Evolutionary conservation across 1,140 invertebrate species (phyloP).

Genomic region (Manduca sexta): DNA sequence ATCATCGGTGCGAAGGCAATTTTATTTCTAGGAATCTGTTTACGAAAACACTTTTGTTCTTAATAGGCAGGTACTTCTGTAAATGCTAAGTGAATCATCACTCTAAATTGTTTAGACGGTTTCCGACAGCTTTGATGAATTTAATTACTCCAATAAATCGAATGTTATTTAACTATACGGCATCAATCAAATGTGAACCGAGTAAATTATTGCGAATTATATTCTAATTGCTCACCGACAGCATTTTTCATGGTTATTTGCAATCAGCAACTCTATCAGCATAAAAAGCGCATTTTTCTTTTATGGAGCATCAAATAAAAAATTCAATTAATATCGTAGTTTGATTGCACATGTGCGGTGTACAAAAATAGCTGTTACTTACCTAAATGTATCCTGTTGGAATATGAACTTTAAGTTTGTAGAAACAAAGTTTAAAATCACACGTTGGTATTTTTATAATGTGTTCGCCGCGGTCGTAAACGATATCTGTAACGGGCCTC

Average conservation of each 20-base stretch:
- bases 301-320: background rate
- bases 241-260: conserved; percentile 1
- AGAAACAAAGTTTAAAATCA: background rate
- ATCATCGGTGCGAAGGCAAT: too few relatives aligned
- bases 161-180: background rate
- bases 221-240: background rate
- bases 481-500: background rate
- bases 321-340: conserved; percentile 1
- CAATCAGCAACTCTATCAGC: background rate
- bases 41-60: too few relatives aligned
- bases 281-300: background rate
- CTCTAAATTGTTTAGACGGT: too few relatives aligned
- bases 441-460: background rate
- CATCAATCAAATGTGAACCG: conserved; percentile 1
- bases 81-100: too few relatives aligned
- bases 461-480: background rate
- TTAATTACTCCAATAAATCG: too few relatives aligned
- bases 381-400: background rate
- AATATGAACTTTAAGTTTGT: background rate
- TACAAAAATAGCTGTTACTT: background rate
- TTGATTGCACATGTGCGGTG: background rate
- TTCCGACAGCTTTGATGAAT: too few relatives aligned
- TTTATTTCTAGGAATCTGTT: too few relatives aligned
- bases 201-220: conserved; percentile 3
- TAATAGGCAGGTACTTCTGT: too few relatives aligned